Conservation (phyloP, 2,888 invertebrate genomes). For the Aphrophora alni region DNA sequence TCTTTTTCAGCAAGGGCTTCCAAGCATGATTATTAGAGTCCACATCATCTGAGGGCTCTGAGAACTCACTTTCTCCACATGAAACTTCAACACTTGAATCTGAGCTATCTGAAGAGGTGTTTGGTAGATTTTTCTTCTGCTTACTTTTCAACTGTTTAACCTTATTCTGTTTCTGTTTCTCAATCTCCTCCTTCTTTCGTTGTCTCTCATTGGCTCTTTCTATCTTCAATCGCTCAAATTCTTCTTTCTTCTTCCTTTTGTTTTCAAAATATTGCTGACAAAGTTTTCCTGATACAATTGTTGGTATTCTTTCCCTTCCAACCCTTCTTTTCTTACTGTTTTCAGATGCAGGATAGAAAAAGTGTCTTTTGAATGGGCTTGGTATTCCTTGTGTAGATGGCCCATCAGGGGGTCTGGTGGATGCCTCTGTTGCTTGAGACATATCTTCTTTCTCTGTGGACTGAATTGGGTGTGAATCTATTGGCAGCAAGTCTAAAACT, state of each 20-base stretch:
- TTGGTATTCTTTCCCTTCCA: slow-evolving; percentile 1
- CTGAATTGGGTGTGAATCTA: too few species aligned
- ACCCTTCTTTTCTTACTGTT: background rate
- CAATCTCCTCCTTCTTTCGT: slow-evolving; percentile 1
- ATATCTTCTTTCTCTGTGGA: too few species aligned
- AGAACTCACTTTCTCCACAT: background rate
- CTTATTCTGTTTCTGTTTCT: background rate
- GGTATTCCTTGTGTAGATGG: background rate
- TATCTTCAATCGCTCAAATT: slow-evolving; percentile 1
- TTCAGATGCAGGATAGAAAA: background rate
- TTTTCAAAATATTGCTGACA: slow-evolving; percentile 11
- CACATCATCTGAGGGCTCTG: background rate
- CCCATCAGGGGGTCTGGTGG: slow-evolving; percentile 4
- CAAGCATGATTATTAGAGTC: background rate
- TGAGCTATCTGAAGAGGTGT: slow-evolving; percentile 6
- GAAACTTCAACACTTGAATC: slow-evolving; percentile 9
- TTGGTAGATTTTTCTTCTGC: background rate
- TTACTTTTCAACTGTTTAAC: slow-evolving; percentile 8
- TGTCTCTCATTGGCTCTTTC: slow-evolving; percentile 9
- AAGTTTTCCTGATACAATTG: slow-evolving; percentile 9
- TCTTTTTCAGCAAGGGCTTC: background rate
- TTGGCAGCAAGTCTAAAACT: too few species aligned
- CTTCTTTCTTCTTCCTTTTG: slow-evolving; percentile 9
- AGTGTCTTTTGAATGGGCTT: background rate
- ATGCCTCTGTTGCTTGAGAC: too few species aligned